phyloP scores from a whole-genome alignment of 2,797 vertebrate species.

The Crocidura indochinensis region DNA sequence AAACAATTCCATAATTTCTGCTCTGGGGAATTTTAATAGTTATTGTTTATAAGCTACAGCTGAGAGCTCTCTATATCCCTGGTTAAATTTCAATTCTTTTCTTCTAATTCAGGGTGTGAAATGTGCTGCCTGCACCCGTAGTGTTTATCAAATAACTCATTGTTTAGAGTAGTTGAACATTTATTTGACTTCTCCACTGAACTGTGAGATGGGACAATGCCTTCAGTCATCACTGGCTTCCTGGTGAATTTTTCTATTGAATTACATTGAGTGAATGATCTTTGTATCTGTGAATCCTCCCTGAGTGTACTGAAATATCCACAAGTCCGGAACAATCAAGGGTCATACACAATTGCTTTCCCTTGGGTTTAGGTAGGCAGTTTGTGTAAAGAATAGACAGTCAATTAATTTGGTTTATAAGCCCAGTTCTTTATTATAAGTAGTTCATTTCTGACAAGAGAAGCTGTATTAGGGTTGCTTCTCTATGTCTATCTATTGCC shows the following conservation, averaged over 20 bases:
- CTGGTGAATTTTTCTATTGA: slow-evolving; percentile 9
- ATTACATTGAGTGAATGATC: background rate
- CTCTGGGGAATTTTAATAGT: background rate
- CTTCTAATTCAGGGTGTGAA: background rate
- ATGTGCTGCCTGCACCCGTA: background rate
- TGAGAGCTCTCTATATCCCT: background rate
- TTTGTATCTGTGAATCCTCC: background rate
- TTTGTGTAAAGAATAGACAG: background rate
- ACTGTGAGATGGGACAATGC: background rate
- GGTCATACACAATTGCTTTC: background rate
- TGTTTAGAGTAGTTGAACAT: background rate
- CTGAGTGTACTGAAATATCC: background rate
- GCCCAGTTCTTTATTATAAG: background rate
- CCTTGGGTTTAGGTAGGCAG: background rate
- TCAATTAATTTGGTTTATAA: slow-evolving; percentile 11
- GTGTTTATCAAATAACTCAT: slow-evolving; percentile 52
- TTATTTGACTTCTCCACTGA: slow-evolving; percentile 3
- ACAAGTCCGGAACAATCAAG: background rate
- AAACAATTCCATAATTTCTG: background rate
- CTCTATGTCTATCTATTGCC: slow-evolving; percentile 35
- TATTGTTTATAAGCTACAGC: slow-evolving; percentile 12
- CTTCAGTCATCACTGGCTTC: slow-evolving; percentile 1
- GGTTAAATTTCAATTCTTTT: slow-evolving; percentile 39
- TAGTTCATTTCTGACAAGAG: slow-evolving; percentile 38
- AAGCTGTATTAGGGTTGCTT: background rate